Conservation (phyloP, 1,140 invertebrate species). For the Cylas formicarius region DNA sequence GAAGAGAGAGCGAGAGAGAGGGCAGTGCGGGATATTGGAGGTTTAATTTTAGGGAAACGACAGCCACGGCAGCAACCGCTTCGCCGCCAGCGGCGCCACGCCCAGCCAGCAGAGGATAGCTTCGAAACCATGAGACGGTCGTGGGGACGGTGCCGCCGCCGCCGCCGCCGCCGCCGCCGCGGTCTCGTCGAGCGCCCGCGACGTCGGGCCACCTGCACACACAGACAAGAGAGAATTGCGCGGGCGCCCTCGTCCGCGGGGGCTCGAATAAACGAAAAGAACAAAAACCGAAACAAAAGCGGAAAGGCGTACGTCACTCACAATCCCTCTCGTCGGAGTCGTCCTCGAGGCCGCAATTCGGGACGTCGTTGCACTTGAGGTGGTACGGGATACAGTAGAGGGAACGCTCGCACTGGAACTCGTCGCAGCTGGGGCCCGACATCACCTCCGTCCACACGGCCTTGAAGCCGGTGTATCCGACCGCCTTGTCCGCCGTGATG, state of each 20-base stretch:
- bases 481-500: conserved; percentile 75
- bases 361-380: conserved; percentile 67
- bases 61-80: conserved; percentile 32
- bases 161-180: conserved; percentile 20
- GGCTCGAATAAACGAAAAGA: too few relatives aligned
- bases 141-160: conserved; percentile 24
- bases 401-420: conserved; percentile 60
- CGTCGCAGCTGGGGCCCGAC: conserved; percentile 48
- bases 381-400: conserved; percentile 74
- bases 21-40: neutral
- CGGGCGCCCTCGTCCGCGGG: too few relatives aligned
- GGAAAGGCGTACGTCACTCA: conserved; percentile 55
- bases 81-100: conserved; percentile 36
- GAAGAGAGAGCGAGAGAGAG: too few relatives aligned
- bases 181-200: conserved; percentile 22
- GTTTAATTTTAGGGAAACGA: conserved; percentile 8
- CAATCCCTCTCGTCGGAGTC: conserved; percentile 74
- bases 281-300: too few relatives aligned
- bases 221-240: too few relatives aligned
- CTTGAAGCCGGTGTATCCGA: conserved; percentile 74
- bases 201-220: conserved; percentile 35
- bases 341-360: conserved; percentile 75
- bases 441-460: conserved; percentile 84
- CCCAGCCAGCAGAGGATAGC: too few relatives aligned
- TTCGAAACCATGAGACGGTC: too few relatives aligned